A percentile compares a stretch with the other conserved stretches of the same genome.
Evolutionary conservation across 2,113 vertebrate genomes (phyloP).

Genomic region (Percopsis transmontana): DNA sequence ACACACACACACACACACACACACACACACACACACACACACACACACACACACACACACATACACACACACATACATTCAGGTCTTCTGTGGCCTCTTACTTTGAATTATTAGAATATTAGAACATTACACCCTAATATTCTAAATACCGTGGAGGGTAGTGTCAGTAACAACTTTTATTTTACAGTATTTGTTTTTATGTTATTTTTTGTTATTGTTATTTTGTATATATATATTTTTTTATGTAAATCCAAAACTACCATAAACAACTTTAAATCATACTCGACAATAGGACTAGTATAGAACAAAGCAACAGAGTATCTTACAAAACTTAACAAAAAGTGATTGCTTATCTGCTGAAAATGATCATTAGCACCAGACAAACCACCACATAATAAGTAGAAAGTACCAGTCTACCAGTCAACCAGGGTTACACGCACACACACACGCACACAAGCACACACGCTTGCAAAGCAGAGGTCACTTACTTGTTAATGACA

Average conservation of each 20-base stretch:
- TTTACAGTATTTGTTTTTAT: no score
- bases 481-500: slow-evolving; percentile 44
- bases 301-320: no score
- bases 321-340: no score
- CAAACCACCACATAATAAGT: background rate
- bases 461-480: slow-evolving; percentile 26
- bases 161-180: no score
- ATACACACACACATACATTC: background rate
- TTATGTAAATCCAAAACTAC: no score
- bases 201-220: no score
- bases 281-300: no score
- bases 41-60: slow-evolving; percentile 10
- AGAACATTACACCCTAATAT: background rate
- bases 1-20: no score
- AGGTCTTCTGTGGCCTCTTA: background rate
- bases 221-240: no score
- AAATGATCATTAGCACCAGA: background rate
- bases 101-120: slow-evolving; percentile 31
- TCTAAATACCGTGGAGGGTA: no score
- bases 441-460: slow-evolving; percentile 14
- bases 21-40: slow-evolving; percentile 7
- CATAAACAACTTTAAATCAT: no score
- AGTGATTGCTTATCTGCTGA: no score
- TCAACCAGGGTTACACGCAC: background rate
- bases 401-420: background rate